Evolutionary conservation across 2,797 vertebrate species (phyloP).

Genomic region (Tarsius wallacei): DNA sequence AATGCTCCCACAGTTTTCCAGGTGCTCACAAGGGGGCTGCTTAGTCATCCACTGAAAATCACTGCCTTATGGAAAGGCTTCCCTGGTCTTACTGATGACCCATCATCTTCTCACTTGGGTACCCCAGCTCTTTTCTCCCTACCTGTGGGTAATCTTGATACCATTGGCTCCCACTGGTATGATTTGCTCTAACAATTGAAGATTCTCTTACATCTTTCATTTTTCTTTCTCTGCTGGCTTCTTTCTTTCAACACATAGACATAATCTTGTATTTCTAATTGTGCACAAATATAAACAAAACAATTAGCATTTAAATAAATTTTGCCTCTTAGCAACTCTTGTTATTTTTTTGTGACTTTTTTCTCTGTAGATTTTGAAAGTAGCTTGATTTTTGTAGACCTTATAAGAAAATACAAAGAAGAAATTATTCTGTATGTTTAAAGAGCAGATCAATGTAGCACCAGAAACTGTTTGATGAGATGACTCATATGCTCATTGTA

Average conservation of each 20-base stretch:
- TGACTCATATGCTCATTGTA: neutral
- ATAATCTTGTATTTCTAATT: neutral
- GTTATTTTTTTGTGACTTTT: neutral
- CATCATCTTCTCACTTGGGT: neutral
- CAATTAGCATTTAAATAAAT: neutral
- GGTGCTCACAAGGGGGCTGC: neutral
- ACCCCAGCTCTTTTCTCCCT: neutral
- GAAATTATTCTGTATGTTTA: neutral
- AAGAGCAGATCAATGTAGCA: neutral
- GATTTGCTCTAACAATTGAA: neutral
- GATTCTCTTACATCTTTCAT: neutral
- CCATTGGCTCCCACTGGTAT: neutral
- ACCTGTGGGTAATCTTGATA: too few species aligned
- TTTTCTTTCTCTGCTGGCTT: neutral
- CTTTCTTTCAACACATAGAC: neutral
- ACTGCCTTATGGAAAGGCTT: neutral
- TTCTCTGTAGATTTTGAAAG: neutral
- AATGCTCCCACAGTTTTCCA: neutral
- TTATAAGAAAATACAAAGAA: neutral
- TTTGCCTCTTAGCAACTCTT: neutral
- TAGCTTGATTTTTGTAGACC: neutral
- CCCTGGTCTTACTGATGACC: neutral
- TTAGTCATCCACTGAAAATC: neutral
- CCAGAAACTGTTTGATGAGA: neutral
- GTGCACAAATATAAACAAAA: neutral